Conservation (phyloP, 2,888 invertebrate species). For the Luffia ferchaultella region DNA sequence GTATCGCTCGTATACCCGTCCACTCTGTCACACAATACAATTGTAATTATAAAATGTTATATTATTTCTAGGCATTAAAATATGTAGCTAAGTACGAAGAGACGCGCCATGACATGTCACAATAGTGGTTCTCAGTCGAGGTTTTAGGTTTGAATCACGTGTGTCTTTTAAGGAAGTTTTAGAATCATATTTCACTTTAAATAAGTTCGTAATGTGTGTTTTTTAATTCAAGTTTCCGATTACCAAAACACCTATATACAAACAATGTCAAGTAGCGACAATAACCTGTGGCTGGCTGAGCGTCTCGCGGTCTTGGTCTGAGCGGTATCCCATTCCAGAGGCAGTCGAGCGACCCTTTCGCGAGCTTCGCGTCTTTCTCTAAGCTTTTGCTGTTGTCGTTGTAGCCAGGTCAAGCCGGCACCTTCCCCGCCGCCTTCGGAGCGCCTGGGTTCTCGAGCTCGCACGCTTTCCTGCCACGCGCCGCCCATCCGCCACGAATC, state of each 20-base stretch:
- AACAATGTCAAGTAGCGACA: no score
- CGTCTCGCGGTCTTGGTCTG: constrained; percentile 53
- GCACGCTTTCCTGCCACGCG: constrained; percentile 45
- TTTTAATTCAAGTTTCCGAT: no score
- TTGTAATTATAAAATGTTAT: no score
- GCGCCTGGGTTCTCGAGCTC: constrained; percentile 43
- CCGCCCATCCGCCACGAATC: constrained; percentile 45
- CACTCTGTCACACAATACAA: constrained; percentile 64
- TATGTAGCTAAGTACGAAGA: no score
- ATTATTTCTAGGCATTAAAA: no score
- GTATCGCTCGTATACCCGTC: constrained; percentile 84
- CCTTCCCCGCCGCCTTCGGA: constrained; percentile 45
- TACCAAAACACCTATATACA: no score
- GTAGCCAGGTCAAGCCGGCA: constrained; percentile 77
- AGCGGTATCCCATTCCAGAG: constrained; percentile 69
- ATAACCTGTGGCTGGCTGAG: constrained; percentile 58
- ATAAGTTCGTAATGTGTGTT: no score
- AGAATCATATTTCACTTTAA: no score
- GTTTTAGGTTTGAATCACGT: no score
- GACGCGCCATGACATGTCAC: no score
- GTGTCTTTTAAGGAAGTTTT: no score
- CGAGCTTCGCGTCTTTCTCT: constrained; percentile 79
- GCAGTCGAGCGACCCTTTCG: constrained; percentile 75
- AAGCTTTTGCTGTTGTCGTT: constrained; percentile 83
- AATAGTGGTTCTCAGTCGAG: no score